Evolutionary conservation across 2,113 vertebrate genomes (phyloP).

Genomic region (Nycticorax nycticorax): DNA sequence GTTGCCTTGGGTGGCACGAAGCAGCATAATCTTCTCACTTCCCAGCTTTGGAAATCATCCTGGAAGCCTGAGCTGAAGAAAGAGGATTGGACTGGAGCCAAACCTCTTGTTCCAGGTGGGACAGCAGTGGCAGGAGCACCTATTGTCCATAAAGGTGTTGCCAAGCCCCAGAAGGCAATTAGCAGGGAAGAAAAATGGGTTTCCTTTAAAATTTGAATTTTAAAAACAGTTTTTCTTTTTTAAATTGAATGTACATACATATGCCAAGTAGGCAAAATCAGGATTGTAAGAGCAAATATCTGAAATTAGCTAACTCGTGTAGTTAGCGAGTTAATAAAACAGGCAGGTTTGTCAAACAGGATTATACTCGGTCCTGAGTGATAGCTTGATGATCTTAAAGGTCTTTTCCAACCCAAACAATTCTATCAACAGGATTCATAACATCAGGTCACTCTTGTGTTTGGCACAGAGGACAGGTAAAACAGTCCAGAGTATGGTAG

Average conservation of each 20-base stretch:
- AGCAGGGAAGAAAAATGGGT: background rate
- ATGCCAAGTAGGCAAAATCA: background rate
- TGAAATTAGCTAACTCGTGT: background rate
- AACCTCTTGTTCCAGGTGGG: slow-evolving; percentile 27
- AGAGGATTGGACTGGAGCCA: slow-evolving; percentile 38
- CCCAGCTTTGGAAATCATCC: slow-evolving; percentile 33
- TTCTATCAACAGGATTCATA: background rate
- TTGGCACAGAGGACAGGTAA: background rate
- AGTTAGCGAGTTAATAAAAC: background rate
- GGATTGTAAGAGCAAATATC: background rate
- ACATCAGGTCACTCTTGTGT: background rate
- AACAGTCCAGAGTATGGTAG: background rate
- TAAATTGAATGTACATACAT: background rate
- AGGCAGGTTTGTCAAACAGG: background rate
- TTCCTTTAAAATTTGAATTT: background rate
- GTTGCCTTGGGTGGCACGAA: slow-evolving; percentile 6
- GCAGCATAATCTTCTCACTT: slow-evolving; percentile 17
- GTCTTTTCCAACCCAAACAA: too few relatives aligned
- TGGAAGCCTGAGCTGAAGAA: slow-evolving; percentile 37
- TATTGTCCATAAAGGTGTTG: slow-evolving; percentile 26
- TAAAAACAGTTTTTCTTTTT: background rate
- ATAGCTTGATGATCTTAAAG: too few relatives aligned
- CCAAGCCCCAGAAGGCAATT: slow-evolving; percentile 39
- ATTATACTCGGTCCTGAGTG: background rate
- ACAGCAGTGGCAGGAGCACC: slow-evolving; percentile 44